phyloP scores from a whole-genome alignment of 92 coral and sea anemone genomes.

The Umimayanthus chanpuru region DNA sequence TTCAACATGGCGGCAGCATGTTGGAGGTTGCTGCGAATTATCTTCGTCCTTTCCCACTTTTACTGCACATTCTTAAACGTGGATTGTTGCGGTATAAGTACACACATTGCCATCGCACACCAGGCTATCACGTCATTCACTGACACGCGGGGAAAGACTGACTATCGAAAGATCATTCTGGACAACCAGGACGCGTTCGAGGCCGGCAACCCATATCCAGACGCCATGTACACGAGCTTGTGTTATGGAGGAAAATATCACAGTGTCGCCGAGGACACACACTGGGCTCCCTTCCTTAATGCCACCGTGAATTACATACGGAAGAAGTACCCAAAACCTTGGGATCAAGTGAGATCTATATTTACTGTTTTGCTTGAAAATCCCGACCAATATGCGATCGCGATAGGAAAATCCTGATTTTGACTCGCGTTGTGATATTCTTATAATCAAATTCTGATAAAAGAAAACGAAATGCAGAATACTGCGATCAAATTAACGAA shows the following conservation, averaged over 20 bases:
- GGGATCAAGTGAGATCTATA: slow-evolving; percentile 74
- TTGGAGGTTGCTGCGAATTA: background rate
- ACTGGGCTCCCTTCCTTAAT: slow-evolving; percentile 95
- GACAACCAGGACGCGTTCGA: slow-evolving; percentile 87
- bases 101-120: slow-evolving; percentile 92
- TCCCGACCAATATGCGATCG: no score
- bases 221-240: slow-evolving; percentile 84
- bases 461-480: no score
- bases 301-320: slow-evolving; percentile 91
- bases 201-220: slow-evolving; percentile 94
- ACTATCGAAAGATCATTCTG: slow-evolving; percentile 80
- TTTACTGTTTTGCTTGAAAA: background rate
- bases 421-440: no score
- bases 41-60: background rate
- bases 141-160: slow-evolving; percentile 68
- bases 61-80: background rate
- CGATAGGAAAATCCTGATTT: no score
- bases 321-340: slow-evolving; percentile 89
- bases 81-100: slow-evolving; percentile 82
- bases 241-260: slow-evolving; percentile 88
- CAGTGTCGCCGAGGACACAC: slow-evolving; percentile 86
- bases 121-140: slow-evolving; percentile 88
- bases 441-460: no score
- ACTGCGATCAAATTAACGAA: no score
- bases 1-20: slow-evolving; percentile 19